Conservation (phyloP, 2,888 invertebrate genomes). For the Agrotis exclamationis region DNA sequence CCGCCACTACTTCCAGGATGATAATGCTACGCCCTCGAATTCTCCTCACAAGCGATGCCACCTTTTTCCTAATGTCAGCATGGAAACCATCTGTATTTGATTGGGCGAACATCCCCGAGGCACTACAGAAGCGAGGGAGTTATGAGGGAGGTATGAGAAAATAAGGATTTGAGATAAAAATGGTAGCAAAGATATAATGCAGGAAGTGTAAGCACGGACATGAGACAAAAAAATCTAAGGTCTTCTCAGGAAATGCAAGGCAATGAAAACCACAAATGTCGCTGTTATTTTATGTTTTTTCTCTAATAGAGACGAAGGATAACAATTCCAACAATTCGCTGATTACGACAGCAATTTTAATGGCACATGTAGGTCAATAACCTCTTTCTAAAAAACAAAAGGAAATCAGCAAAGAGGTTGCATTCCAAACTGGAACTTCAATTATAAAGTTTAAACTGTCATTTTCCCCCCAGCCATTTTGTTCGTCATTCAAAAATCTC, state of each 20-base stretch:
- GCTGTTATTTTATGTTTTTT: neutral
- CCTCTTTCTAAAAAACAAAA: constrained; percentile 5
- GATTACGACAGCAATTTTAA: neutral
- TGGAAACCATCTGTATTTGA: no score
- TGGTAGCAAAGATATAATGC: no score
- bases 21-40: no score
- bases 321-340: neutral
- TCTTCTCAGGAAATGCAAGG: neutral
- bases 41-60: no score
- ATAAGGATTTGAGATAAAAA: no score
- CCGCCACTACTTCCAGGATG: no score
- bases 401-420: neutral
- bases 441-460: neutral
- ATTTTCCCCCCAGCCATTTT: constrained; percentile 3
- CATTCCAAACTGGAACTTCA: neutral
- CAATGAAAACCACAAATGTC: neutral
- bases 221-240: no score
- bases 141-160: no score
- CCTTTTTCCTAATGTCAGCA: no score
- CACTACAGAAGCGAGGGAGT: no score
- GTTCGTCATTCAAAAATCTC: constrained; percentile 27
- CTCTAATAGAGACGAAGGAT: neutral
- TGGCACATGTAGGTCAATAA: constrained; percentile 22
- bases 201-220: no score
- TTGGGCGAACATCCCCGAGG: no score